These are phyloP conservation scores for Cuculus canorus DNA, from an alignment of 2,797 vertebrate genomes.

Conservation along the genomic window DNA sequence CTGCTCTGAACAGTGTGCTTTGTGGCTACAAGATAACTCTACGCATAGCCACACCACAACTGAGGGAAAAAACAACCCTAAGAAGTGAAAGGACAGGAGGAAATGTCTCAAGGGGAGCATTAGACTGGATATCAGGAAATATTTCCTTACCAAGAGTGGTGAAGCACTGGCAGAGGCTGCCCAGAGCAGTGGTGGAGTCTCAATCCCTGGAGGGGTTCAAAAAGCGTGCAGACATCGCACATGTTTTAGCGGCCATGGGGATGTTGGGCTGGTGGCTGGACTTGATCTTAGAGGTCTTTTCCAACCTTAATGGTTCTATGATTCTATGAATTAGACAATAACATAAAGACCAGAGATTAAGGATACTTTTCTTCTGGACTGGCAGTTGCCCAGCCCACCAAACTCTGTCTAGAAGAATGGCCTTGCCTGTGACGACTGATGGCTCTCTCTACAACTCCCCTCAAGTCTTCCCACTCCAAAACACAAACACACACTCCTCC, in stretches of 20 bases:
- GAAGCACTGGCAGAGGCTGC: too few species aligned
- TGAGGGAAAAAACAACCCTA: neutral
- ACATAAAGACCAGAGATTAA: neutral
- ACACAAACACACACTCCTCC: neutral
- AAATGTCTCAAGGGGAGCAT: too few species aligned
- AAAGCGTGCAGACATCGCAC: too few species aligned
- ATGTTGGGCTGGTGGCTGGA: too few species aligned
- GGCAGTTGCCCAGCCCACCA: neutral
- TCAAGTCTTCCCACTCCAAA: neutral
- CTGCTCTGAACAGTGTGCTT: neutral
- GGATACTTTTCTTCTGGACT: neutral
- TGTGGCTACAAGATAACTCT: neutral
- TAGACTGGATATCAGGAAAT: too few species aligned
- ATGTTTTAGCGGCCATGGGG: too few species aligned
- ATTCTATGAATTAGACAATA: neutral
- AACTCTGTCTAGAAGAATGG: neutral
- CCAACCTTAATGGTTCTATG: too few species aligned
- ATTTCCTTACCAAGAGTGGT: too few species aligned
- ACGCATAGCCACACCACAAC: neutral
- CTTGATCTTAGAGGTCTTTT: too few species aligned
- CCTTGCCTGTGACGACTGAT: fast-evolving
- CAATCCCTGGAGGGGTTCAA: too few species aligned
- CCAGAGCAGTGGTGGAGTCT: too few species aligned
- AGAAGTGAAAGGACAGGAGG: too few species aligned
- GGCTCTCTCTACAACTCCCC: neutral